Evolutionary conservation across 1,140 invertebrate species (phyloP).

Genomic region (Globodera rostochiensis): DNA sequence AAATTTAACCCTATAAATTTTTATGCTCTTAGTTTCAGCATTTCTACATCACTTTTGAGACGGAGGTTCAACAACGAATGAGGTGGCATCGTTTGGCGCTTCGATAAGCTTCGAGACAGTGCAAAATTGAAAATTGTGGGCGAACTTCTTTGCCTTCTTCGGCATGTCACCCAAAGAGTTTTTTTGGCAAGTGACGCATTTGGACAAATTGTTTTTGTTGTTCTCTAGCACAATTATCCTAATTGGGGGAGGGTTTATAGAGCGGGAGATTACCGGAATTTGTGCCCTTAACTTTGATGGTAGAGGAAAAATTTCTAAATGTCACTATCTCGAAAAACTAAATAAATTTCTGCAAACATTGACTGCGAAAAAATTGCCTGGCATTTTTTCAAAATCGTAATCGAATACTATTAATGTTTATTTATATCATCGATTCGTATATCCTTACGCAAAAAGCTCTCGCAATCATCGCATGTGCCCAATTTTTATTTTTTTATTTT

Average conservation of each 20-base stretch:
- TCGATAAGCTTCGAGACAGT: slow-evolving; percentile 39
- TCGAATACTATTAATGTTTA: too few species aligned
- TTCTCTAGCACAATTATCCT: slow-evolving; percentile 76
- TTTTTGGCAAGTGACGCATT: neutral
- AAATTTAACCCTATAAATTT: slow-evolving; percentile 42
- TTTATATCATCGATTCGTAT: too few species aligned
- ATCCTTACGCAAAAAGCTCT: too few species aligned
- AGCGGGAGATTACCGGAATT: too few species aligned
- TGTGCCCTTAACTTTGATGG: too few species aligned
- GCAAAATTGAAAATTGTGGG: slow-evolving; percentile 41
- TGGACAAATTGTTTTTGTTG: slow-evolving; percentile 2
- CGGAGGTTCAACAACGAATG: slow-evolving; percentile 81
- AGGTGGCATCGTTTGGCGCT: slow-evolving; percentile 73
- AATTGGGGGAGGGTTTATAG: slow-evolving; percentile 70
- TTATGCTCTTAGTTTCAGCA: slow-evolving; percentile 68
- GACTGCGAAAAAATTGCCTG: too few species aligned
- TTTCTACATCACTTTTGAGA: slow-evolving; percentile 96
- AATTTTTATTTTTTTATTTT: too few species aligned
- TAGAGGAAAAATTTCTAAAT: too few species aligned
- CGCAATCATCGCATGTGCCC: too few species aligned
- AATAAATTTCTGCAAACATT: too few species aligned
- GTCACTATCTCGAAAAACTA: too few species aligned
- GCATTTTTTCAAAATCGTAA: too few species aligned
- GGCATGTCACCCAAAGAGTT: slow-evolving; percentile 68
- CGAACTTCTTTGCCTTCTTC: slow-evolving; percentile 29